phyloP scores from a whole-genome alignment of 2,113 vertebrate species.

The Himantopus leucocephalus region DNA sequence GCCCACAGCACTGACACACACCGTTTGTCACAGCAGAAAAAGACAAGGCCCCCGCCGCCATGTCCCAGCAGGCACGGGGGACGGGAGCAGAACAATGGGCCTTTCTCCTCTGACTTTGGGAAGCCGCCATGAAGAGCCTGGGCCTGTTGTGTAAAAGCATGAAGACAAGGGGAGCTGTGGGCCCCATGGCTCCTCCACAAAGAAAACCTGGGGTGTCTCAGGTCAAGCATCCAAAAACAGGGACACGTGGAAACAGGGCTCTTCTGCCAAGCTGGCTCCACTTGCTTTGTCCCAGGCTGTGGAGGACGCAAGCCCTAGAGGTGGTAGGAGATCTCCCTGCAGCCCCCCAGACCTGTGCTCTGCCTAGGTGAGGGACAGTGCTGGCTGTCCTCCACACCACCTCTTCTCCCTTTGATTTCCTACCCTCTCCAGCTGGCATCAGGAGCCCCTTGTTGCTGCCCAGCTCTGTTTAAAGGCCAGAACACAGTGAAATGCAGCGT shows the following conservation, averaged over 20 bases:
- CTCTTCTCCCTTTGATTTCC: background rate
- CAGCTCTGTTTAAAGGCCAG: background rate
- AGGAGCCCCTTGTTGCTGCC: background rate
- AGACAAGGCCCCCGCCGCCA: background rate
- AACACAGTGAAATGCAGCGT: background rate
- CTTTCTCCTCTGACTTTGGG: constrained; percentile 13
- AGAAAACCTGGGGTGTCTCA: background rate
- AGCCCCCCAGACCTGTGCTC: background rate
- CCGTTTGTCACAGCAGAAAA: background rate
- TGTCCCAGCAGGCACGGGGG: background rate
- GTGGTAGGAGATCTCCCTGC: background rate
- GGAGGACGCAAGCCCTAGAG: background rate
- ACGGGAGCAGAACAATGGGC: background rate
- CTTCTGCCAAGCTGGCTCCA: background rate
- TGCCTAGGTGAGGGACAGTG: background rate
- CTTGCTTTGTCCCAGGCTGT: background rate
- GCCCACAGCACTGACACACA: background rate
- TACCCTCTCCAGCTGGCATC: background rate
- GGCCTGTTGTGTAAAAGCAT: background rate
- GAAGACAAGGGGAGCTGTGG: background rate
- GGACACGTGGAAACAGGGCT: rapidly evolving
- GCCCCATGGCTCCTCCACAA: background rate
- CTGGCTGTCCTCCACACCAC: background rate
- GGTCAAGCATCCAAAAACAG: background rate
- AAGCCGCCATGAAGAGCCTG: background rate